Conservation (phyloP, 2,888 invertebrate species). For the Tetanocera ferruginea region DNA sequence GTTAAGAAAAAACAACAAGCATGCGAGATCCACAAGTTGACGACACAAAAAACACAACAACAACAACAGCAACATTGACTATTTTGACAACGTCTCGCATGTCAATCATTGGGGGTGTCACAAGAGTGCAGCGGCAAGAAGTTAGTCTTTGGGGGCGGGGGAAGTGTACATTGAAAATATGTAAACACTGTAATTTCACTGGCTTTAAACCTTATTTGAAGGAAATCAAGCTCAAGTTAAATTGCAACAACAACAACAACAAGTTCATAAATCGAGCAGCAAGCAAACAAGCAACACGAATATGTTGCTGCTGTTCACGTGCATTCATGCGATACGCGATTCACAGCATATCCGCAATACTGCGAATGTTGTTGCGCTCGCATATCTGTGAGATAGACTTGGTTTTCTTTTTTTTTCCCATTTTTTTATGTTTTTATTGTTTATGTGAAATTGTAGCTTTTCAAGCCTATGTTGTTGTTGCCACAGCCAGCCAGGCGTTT, state of each 20-base stretch:
- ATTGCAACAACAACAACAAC: not conserved
- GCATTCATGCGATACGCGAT: conserved; percentile 24
- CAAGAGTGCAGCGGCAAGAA: not conserved
- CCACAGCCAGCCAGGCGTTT: not conserved
- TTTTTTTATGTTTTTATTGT: not conserved
- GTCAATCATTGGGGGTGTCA: not conserved
- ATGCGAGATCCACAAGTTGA: not conserved
- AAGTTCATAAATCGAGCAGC: not conserved
- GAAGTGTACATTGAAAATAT: not conserved
- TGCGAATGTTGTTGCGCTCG: not conserved
- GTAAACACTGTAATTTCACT: not conserved
- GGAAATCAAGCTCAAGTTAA: not conserved
- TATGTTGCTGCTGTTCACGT: conserved; percentile 10
- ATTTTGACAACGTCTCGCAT: conserved; percentile 16
- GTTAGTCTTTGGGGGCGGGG: not conserved
- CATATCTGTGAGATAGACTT: not conserved
- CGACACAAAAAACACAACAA: not conserved
- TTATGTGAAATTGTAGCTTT: not conserved
- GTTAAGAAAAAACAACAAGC: not conserved
- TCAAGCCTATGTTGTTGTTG: not conserved
- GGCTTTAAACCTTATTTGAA: not conserved
- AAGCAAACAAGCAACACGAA: not conserved
- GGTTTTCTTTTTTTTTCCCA: not conserved
- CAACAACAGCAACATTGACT: not conserved
- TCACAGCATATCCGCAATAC: not conserved